These are phyloP conservation scores for Zenarchopterus dispar DNA, from an alignment of 2,797 vertebrate genomes.

Conservation along the genomic window DNA sequence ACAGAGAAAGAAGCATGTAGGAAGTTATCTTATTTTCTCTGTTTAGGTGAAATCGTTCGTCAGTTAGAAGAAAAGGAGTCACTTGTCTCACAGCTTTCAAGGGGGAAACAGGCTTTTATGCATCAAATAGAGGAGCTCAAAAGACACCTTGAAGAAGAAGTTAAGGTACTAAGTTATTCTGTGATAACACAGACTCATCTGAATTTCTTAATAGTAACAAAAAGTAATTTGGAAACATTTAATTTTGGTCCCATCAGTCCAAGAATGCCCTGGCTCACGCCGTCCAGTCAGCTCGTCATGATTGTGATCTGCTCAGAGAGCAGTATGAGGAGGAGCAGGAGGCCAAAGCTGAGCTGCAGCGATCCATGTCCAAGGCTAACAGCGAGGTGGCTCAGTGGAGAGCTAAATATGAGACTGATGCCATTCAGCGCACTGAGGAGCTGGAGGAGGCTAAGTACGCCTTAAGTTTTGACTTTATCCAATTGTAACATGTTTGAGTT, in stretches of 20 bases:
- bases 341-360: slow-evolving; percentile 86
- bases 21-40: neutral
- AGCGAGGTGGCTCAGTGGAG: slow-evolving; percentile 89
- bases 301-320: slow-evolving; percentile 84
- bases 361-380: slow-evolving; percentile 87
- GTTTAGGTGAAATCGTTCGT: slow-evolving; percentile 85
- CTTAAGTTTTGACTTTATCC: neutral
- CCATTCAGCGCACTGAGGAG: slow-evolving; percentile 88
- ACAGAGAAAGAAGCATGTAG: neutral
- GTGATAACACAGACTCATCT: slow-evolving; percentile 8
- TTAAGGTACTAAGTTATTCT: slow-evolving; percentile 66
- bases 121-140: slow-evolving; percentile 94
- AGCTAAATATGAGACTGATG: slow-evolving; percentile 87
- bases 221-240: neutral
- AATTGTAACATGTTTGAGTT: neutral
- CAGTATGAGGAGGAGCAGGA: slow-evolving; percentile 65
- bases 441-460: slow-evolving; percentile 86
- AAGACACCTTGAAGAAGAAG: slow-evolving; percentile 87
- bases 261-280: too few relatives aligned
- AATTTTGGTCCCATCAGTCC: slow-evolving; percentile 54
- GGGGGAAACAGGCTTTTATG: slow-evolving; percentile 90
- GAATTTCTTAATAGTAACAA: too few relatives aligned
- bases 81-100: slow-evolving; percentile 89
- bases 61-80: slow-evolving; percentile 91
- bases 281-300: too few relatives aligned